Base-by-base conservation (phyloP, 2,888 invertebrate species). In the Notocelia uddmanniana region DNA sequence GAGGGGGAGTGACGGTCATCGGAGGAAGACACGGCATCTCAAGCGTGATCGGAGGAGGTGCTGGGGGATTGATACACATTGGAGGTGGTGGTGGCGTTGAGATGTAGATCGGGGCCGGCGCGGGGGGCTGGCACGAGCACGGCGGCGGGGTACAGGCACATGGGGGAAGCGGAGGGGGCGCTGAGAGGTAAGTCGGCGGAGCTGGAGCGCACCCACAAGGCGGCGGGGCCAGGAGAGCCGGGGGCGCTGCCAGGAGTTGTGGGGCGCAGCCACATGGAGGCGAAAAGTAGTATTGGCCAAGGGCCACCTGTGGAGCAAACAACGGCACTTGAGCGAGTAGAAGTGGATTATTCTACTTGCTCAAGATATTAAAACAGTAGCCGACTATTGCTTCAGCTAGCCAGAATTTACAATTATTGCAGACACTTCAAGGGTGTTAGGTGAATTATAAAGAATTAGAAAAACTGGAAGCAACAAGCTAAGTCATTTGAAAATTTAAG, bases 31-130 rank as follows among this genome's bases (percentile, higher is more conserved):
- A 76, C 0, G 89, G 90, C 1, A 89, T 74, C 58, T 89, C 89
- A 8, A 90, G 58, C 58, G 84, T 78, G 60, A 89, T 76, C 0
- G 89, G 88, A 0, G 89, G 87, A 10, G 82, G 67, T 0, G 85
- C 79, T 2, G 89, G 89, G 1, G 89, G 87, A 21, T 79, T 81
- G 6, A 89, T 80, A 60, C 80, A 81, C 45, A 89, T 75, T 0
- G 88, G 89, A 0, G 89, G 80, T 0, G 88, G 91, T 0, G 88
- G 75, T 9, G 92, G 92, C 3, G 91, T 76, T 3, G 86, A 83
- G 11, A 92, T 81, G 74, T 89, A 90, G 66, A 91, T 80, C 0
- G 67, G 60, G 10, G 55, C 21, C 9, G 48, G 55, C n/a, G 60
- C 15, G 5, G 91, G 91, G 5, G 41, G 67, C 11, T 72, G 57